These are phyloP conservation scores for Dolichoris vasculosae DNA, from an alignment of 1,140 invertebrate genomes.

Conservation along the genomic window DNA sequence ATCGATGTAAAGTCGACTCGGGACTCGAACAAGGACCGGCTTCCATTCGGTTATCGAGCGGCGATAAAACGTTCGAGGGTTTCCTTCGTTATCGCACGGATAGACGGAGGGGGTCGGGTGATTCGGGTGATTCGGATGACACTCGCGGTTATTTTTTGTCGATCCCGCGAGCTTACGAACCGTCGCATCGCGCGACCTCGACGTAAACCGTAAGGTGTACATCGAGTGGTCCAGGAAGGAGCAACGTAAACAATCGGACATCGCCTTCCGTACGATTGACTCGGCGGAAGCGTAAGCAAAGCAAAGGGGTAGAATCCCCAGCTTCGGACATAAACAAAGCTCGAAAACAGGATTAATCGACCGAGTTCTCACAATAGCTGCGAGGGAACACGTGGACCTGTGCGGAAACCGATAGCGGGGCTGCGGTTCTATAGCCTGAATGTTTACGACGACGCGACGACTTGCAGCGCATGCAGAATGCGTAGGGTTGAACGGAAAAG, in stretches of 20 bases:
- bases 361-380: constrained; percentile 12
- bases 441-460: constrained; percentile 5
- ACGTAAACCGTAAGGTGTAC: not conserved
- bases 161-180: not conserved
- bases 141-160: not conserved
- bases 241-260: constrained; percentile 22
- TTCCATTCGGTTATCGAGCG: not conserved
- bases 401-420: not conserved
- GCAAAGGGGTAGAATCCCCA: not conserved
- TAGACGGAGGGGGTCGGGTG: not conserved
- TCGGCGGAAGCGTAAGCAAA: not conserved
- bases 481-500: not conserved
- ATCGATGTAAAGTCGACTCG: too few relatives aligned
- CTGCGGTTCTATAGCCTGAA: not conserved
- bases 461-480: constrained; percentile 18
- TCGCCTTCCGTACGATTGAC: not conserved
- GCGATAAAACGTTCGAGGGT: not conserved
- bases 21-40: too few relatives aligned
- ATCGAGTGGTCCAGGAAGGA: not conserved
- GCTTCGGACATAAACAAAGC: constrained; percentile 21
- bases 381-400: not conserved
- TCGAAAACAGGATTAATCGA: constrained; percentile 37
- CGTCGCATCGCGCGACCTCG: not conserved
- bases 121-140: not conserved
- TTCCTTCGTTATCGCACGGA: not conserved